Base-by-base conservation (phyloP, 2,113 vertebrate genomes). In the Toxostoma redivivum region DNA sequence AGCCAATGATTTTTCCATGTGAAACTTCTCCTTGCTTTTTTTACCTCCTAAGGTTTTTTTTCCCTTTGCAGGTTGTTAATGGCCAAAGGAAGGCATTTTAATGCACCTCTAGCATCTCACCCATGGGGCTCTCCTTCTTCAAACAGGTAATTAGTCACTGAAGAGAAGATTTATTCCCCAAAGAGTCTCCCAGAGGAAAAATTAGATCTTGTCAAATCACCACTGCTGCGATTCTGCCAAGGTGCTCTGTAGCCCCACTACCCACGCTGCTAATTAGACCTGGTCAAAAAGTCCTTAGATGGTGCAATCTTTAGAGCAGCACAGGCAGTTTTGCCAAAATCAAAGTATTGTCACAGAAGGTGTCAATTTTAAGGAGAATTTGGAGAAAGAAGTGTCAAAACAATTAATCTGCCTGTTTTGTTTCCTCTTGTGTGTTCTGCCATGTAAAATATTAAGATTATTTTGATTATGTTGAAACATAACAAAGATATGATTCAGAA, bases 341-440 rank as follows among this genome's bases (percentile, higher is more conserved):
- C 78, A 45, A 71, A 96, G 70, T 51, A 62, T 92, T 95, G 86
- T 54, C 70, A 42, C 31, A 50, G 64, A 78, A 84, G 57, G 62
- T 95, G 73, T 69, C 25, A 1, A 37, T 37, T 91, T 94, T 72
- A 58, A 30, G 30, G 56, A 77, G 22, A 74, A 70, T 81, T 81
- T 86, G 47, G n/a, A 23, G 38, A 60, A 70, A 93, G 45, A 94
- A 86, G 16, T 81, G 90, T 88, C 88, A 95, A 91, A 94, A 94
- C 64, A 95, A 90, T 48, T 78, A 4, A n/a, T 71, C 77, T 86
- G 50, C 50, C 67, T 82, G 57, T 45, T 94, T 66, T 89, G 92
- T 89, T 95, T 92, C 77, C 48, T 74, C 64, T 50, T 31, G 51
- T 73, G 77, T 71, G 65, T 45, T 92, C 86, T 81, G 40, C 42